Evolutionary conservation across 2,888 invertebrate species (phyloP), one percentile per base, ranked within the genome.

Genomic region (Keiferia lycopersicella): DNA sequence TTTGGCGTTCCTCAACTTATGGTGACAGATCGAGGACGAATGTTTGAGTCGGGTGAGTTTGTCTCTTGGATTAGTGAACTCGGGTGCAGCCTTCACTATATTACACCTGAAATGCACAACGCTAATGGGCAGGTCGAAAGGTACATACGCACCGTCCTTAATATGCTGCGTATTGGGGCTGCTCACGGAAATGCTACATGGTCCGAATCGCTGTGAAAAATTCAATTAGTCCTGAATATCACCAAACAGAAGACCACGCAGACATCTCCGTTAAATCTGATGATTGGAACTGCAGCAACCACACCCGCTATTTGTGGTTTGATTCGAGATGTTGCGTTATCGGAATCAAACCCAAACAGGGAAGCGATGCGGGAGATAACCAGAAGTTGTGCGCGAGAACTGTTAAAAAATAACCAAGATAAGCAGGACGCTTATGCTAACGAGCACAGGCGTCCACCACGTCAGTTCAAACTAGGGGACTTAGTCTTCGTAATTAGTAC

Each of bases 401-500:
- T 41, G 1, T 41, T 59, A 14, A 20, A 8, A 12, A 3, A 3
- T 10, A 60, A 45, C 45, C 60, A 26, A 4, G 26, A 22, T 0
- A 10, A n/a, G 2, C 41, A 60, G 41, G 60, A 60, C n/a, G 8
- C 14, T 6, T n/a, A n/a, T 7, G 22, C 12, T 14, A 59, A 59
- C 8, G 0, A 41, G 22, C 4, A 20, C 7, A 10, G 60, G 0
- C 20, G 26, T 14, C 45, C 41, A 6, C 14, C 71, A 0, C 63
- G 62, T 0, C 6, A 0, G 0, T 70, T 63, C 48, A 3, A 66
- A 2, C 14, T 71, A 0, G 50, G 62, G 7, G 66, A 66, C 18
- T 12, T 63, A 0, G 73, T 69, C 0, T 74, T 72, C 41, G 73
- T 72, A 0, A 66, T 60, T 4, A 68, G 41, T 34, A 57, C 11